Evolutionary conservation across 2,888 invertebrate genomes (phyloP).

Genomic region (Conus canariensis): DNA sequence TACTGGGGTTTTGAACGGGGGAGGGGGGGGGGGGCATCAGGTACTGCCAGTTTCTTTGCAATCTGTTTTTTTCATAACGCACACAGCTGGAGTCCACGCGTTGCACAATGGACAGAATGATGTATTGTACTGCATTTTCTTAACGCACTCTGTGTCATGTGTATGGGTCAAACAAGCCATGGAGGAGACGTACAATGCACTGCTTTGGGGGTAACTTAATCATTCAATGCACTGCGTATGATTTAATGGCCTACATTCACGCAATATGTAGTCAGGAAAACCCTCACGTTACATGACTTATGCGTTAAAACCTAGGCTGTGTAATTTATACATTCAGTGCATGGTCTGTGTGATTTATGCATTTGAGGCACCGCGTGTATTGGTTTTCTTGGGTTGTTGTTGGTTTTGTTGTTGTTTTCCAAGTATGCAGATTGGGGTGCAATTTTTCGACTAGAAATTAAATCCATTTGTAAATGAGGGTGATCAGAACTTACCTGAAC

Average conservation of each 20-base stretch:
- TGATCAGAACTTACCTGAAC: background rate
- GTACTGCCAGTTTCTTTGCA: too few species aligned
- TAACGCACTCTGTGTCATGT: too few species aligned
- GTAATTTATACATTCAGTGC: slow-evolving; percentile 4
- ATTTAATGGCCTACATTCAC: background rate
- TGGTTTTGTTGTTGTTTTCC: background rate
- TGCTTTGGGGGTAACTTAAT: background rate
- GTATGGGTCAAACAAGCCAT: too few species aligned
- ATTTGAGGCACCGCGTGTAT: background rate
- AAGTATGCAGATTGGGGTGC: background rate
- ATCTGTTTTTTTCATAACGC: too few species aligned
- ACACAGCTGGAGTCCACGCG: too few species aligned
- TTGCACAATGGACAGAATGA: too few species aligned
- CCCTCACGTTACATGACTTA: background rate
- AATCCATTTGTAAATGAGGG: background rate
- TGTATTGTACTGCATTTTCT: too few species aligned
- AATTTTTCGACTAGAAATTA: background rate
- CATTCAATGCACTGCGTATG: background rate
- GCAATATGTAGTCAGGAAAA: background rate
- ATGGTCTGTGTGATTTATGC: background rate
- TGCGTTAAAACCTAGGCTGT: background rate
- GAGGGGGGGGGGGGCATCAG: too few species aligned
- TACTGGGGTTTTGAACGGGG: too few species aligned
- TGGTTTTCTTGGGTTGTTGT: background rate
- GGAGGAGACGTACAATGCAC: too few species aligned